A percentile compares a stretch with the other conserved stretches of the same genome.
Conservation (phyloP, 2,888 invertebrate species). For the Hirtodrosophila cameraria region DNA sequence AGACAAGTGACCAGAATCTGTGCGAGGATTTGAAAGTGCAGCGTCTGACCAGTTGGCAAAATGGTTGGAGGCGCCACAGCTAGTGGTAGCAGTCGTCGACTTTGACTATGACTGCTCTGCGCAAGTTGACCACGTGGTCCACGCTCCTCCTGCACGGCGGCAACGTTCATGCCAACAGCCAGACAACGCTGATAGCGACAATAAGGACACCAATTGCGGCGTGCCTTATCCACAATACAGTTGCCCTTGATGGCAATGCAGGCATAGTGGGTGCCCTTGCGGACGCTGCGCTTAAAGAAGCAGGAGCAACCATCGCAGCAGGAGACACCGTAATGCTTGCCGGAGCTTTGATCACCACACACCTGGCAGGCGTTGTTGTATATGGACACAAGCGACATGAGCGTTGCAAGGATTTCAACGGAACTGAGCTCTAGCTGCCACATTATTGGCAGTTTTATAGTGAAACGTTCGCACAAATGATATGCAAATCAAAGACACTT, state of each 20-base stretch:
- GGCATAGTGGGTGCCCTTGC: conserved; percentile 89
- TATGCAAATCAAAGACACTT: conserved; percentile 80
- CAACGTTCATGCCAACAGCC: conserved; percentile 90
- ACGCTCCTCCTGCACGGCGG: conserved; percentile 93
- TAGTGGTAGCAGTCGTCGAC: conserved; percentile 9
- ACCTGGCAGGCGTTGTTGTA: conserved; percentile 86
- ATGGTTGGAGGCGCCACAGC: conserved; percentile 1
- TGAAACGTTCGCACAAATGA: conserved; percentile 68
- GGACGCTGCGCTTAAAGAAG: conserved; percentile 93
- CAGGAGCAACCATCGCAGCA: conserved; percentile 96
- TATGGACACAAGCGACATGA: conserved; percentile 46
- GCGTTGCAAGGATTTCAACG: conserved; percentile 14
- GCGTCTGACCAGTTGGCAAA: conserved; percentile 45
- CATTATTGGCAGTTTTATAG: conserved; percentile 60
- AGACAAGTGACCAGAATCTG: conserved; percentile 86
- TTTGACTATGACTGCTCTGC: background rate
- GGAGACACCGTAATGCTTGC: conserved; percentile 93
- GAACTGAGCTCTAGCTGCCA: conserved; percentile 22
- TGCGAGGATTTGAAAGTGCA: conserved; percentile 86
- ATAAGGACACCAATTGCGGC: conserved; percentile 94
- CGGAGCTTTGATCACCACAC: conserved; percentile 92
- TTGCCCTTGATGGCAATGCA: conserved; percentile 91
- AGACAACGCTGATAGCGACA: conserved; percentile 92
- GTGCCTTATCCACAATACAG: conserved; percentile 91
- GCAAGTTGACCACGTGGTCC: conserved; percentile 87